Conservation (phyloP, 2,888 invertebrate genomes). For the Protonemura montana region DNA sequence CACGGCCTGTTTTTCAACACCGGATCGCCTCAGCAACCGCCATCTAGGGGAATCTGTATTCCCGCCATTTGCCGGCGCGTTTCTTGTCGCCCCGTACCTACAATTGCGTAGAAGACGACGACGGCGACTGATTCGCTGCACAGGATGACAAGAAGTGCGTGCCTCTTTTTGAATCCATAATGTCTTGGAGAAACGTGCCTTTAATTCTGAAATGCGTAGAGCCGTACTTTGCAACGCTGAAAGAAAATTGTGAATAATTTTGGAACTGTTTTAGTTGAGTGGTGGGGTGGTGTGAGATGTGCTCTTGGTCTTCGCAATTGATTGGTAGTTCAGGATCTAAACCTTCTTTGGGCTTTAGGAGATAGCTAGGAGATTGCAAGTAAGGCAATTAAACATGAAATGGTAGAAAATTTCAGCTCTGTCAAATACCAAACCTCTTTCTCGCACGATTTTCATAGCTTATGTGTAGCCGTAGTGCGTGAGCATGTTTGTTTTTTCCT, state of each 20-base stretch:
- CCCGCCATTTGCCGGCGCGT: background rate
- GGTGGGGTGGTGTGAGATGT: background rate
- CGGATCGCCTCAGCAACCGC: background rate
- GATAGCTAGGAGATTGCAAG: background rate
- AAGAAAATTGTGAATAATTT: too few species aligned
- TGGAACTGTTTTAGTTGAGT: background rate
- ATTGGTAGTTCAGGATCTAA: too few species aligned
- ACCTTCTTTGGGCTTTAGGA: too few species aligned
- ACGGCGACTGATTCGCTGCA: background rate
- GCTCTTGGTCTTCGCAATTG: background rate
- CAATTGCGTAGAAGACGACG: background rate
- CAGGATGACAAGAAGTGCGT: conserved; percentile 20
- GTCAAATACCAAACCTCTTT: background rate
- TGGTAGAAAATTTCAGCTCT: background rate
- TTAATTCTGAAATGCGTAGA: background rate
- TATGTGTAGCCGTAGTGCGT: background rate
- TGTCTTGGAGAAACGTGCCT: background rate
- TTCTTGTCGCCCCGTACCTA: background rate
- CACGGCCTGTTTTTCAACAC: background rate
- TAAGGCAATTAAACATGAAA: background rate
- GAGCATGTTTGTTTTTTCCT: background rate
- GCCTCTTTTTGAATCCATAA: conserved; percentile 14
- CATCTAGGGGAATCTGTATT: conserved; percentile 18
- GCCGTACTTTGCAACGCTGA: background rate
- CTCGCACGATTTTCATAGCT: background rate